Evolutionary conservation across 2,113 vertebrate genomes (phyloP).

Genomic region (Oncorhynchus kisutch): DNA sequence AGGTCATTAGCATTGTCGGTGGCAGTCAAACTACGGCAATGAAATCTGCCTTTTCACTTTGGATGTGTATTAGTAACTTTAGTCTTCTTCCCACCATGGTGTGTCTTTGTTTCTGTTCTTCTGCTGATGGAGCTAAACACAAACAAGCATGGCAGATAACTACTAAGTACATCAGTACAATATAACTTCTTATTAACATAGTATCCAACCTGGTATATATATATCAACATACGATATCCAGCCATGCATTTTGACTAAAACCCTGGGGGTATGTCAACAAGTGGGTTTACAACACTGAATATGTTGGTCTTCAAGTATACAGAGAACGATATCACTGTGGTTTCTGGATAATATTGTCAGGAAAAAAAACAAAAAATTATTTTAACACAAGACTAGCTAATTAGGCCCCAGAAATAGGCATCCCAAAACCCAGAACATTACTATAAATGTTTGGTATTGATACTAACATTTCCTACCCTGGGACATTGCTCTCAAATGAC

Average conservation of each 20-base stretch:
- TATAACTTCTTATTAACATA: neutral
- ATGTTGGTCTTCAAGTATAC: no score
- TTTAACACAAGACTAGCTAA: no score
- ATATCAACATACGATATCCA: neutral
- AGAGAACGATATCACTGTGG: no score
- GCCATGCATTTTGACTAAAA: neutral
- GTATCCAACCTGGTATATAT: neutral
- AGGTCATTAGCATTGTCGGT: neutral
- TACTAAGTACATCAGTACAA: neutral
- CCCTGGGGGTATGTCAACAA: neutral
- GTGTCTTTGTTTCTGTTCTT: neutral
- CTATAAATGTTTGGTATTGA: constrained; percentile 1
- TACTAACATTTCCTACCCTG: neutral
- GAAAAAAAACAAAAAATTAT: no score
- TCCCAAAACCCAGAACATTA: neutral
- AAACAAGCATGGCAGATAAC: no score
- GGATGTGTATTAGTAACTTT: neutral
- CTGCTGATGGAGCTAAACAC: no score
- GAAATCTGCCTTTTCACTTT: neutral
- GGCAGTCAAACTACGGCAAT: neutral
- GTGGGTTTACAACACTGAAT: neutral
- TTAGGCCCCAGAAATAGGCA: no score
- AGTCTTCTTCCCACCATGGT: neutral
- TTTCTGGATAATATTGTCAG: no score
- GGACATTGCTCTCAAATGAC: constrained; percentile 15